These are phyloP conservation scores for Cacoxenus indagator DNA, from an alignment of 2,888 invertebrate genomes.

Conservation along the genomic window DNA sequence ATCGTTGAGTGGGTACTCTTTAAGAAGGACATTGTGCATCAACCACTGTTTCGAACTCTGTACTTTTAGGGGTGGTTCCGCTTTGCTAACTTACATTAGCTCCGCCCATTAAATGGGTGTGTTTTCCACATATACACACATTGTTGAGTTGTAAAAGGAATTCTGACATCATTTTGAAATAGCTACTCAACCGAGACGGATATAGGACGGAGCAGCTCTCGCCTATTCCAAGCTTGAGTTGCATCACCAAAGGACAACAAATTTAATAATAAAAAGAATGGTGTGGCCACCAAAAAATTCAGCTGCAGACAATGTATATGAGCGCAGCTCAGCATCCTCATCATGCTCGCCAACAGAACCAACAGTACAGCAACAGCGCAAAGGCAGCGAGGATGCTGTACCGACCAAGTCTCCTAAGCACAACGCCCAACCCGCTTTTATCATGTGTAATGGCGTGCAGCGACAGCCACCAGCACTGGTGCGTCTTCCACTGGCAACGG, in stretches of 20 bases:
- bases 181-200: slow-evolving; percentile 19
- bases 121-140: not conserved
- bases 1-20: too few species aligned
- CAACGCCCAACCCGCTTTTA: not conserved
- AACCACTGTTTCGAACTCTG: not conserved
- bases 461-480: slow-evolving; percentile 9
- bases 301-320: slow-evolving; percentile 48
- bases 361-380: slow-evolving; percentile 9
- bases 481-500: slow-evolving; percentile 8
- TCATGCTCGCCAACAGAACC: not conserved
- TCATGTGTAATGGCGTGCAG: not conserved
- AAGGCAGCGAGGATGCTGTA: slow-evolving; percentile 31
- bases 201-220: slow-evolving; percentile 4
- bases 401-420: not conserved
- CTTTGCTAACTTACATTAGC: too few species aligned
- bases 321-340: slow-evolving; percentile 46
- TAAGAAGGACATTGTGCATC: too few species aligned
- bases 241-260: too few species aligned
- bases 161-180: slow-evolving; percentile 28
- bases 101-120: not conserved
- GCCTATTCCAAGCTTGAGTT: too few species aligned
- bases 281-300: slow-evolving; percentile 51
- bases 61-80: not conserved
- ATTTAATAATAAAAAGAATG: too few species aligned
- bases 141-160: not conserved